Percentiles rank a stretch among this genome's conserved stretches.
Conservation (phyloP, 2,113 vertebrate species). For the Numenius arquata region DNA sequence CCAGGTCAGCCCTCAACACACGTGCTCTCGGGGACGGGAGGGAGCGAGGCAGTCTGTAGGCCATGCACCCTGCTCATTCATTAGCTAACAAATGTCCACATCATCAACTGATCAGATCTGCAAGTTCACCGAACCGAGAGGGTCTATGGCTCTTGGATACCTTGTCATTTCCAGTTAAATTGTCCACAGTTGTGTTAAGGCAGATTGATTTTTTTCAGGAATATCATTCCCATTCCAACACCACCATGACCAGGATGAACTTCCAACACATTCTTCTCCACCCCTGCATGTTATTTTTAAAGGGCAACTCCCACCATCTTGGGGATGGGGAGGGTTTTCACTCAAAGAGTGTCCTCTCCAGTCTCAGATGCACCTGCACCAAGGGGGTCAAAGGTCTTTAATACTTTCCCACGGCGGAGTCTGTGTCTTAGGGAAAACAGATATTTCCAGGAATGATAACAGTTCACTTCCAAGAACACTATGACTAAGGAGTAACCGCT, state of each 20-base stretch:
- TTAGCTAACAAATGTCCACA: rapidly evolving
- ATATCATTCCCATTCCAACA: neutral
- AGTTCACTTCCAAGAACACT: neutral
- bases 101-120: neutral
- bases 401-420: neutral
- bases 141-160: neutral
- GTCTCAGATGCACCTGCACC: neutral
- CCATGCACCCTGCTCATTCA: rapidly evolving
- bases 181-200: neutral
- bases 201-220: neutral
- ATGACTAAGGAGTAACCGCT: neutral
- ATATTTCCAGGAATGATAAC: neutral
- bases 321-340: neutral
- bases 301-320: neutral
- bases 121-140: no score
- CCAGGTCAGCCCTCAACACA: neutral
- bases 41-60: rapidly evolving
- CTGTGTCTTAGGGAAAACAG: neutral
- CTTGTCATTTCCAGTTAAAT: neutral
- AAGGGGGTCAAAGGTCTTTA: neutral
- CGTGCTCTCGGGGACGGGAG: rapidly evolving
- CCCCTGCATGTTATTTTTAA: neutral
- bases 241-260: neutral
- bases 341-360: neutral
- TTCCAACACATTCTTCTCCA: neutral